phyloP scores from a whole-genome alignment of 2,888 invertebrate species.

The Tetramorium bicarinatum region DNA sequence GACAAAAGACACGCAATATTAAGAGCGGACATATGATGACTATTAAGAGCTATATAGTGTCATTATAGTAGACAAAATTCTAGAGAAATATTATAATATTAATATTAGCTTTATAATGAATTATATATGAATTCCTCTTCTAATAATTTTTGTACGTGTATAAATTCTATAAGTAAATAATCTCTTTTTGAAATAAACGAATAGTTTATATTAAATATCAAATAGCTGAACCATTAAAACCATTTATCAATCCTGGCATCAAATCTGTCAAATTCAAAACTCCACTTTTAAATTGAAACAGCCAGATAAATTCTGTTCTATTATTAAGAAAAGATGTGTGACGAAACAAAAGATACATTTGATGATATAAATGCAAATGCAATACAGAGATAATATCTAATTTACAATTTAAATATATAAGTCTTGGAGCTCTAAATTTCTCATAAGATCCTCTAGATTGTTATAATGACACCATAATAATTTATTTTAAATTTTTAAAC shows the following conservation, averaged over 20 bases:
- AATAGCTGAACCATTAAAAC: not conserved
- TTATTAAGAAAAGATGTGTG: not conserved
- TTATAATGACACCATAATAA: not conserved
- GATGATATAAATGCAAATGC: not conserved
- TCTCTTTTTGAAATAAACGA: not conserved
- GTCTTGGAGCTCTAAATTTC: not conserved
- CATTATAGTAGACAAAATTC: not conserved
- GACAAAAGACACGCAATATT: constrained; percentile 29
- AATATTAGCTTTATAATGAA: not conserved
- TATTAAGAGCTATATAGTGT: not conserved
- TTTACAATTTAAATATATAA: not conserved
- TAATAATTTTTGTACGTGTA: not conserved
- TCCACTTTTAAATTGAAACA: too few relatives aligned
- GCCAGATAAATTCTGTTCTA: not conserved
- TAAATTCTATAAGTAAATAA: not conserved
- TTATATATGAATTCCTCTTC: not conserved
- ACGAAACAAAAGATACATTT: not conserved
- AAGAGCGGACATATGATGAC: not conserved
- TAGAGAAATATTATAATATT: constrained; percentile 4
- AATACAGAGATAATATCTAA: not conserved
- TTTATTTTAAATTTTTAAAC: constrained; percentile 2
- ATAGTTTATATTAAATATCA: not conserved
- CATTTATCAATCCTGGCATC: not conserved
- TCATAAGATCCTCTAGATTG: not conserved
- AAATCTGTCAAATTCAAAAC: not conserved